phyloP scores from a whole-genome alignment of 2,113 vertebrate species.

The Megaceryle torquata region DNA sequence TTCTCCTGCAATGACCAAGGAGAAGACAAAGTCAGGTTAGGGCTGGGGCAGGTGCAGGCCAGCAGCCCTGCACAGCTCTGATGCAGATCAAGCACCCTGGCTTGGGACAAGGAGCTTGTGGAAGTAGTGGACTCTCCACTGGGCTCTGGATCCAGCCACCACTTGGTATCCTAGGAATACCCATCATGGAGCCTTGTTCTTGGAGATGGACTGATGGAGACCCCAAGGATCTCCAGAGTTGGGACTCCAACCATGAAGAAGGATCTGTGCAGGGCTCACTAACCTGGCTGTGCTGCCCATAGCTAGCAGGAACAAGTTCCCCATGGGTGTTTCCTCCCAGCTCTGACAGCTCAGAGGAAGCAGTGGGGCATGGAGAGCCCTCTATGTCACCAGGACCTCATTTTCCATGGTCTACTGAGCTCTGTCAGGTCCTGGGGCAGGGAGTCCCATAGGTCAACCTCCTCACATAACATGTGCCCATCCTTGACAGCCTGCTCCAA shows the following conservation, averaged over 20 bases:
- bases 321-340: background rate
- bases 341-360: background rate
- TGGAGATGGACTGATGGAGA: background rate
- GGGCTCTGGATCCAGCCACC: background rate
- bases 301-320: background rate
- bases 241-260: background rate
- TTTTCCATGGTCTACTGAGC: background rate
- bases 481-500: background rate
- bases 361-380: background rate
- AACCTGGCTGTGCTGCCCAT: accelerated
- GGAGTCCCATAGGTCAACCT: background rate
- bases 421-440: background rate
- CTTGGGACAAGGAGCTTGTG: background rate
- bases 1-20: slow-evolving; percentile 25
- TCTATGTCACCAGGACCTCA: background rate
- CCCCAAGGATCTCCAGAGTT: background rate
- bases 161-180: background rate
- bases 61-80: background rate
- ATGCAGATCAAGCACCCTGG: background rate
- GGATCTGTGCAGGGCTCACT: background rate
- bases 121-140: background rate
- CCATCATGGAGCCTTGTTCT: background rate
- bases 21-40: background rate
- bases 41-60: accelerated
- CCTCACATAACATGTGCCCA: background rate